Evolutionary conservation across 2,797 vertebrate species (phyloP).

Genomic region (Columba guinea): DNA sequence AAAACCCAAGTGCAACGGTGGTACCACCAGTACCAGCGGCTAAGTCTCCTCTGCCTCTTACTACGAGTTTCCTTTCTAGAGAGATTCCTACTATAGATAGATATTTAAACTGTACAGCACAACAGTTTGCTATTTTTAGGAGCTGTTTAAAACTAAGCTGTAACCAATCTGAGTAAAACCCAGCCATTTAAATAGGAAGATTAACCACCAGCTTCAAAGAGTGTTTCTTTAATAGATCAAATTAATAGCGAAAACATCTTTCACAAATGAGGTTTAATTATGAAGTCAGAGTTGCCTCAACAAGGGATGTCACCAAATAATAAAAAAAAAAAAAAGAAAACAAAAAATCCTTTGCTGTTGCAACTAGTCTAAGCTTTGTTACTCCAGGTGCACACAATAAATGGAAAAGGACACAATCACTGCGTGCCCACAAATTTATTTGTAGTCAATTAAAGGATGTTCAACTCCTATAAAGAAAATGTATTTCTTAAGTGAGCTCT

Average conservation of each 20-base stretch:
- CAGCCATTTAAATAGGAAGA: slow-evolving; percentile 59
- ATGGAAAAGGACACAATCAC: not conserved
- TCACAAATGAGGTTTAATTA: slow-evolving; percentile 55
- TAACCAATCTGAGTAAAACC: slow-evolving; percentile 62
- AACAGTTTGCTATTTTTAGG: slow-evolving; percentile 58
- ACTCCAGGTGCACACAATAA: not conserved
- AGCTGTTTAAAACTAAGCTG: slow-evolving; percentile 62
- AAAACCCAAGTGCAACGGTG: not conserved
- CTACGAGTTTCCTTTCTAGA: slow-evolving; percentile 24
- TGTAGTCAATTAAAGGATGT: not conserved
- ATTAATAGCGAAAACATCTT: slow-evolving; percentile 61
- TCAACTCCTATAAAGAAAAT: not conserved
- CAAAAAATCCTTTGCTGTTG: not conserved
- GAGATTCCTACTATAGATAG: slow-evolving; percentile 52
- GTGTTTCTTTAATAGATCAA: slow-evolving; percentile 46
- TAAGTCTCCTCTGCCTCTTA: not conserved
- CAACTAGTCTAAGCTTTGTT: not conserved
- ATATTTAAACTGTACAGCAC: slow-evolving; percentile 44
- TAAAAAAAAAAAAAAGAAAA: not conserved
- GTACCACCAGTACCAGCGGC: not conserved
- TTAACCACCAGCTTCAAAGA: slow-evolving; percentile 62
- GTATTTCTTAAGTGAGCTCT: not conserved
- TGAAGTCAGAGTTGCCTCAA: slow-evolving; percentile 53
- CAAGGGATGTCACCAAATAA: slow-evolving; percentile 6
- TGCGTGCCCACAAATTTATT: not conserved